Evolutionary conservation across 1,140 invertebrate genomes (phyloP).

Genomic region (Lucilia cuprina): DNA sequence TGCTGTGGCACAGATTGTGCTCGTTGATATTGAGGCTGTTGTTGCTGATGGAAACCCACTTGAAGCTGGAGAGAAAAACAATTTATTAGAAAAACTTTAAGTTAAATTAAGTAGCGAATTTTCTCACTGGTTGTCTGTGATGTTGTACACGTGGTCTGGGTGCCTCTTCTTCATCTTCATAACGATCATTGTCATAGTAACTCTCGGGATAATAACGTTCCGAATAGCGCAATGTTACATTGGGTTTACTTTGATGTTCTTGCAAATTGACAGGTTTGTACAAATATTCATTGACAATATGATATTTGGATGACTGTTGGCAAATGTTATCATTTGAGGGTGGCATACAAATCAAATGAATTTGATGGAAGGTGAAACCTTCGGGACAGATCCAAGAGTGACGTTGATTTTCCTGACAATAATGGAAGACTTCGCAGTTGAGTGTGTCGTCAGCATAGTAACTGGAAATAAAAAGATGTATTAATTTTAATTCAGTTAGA

Average conservation of each 20-base stretch:
- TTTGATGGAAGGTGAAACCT: slow-evolving; percentile 91
- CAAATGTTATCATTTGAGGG: slow-evolving; percentile 88
- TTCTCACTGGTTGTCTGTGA: slow-evolving; percentile 57
- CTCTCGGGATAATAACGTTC: slow-evolving; percentile 82
- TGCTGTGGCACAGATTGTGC: slow-evolving; percentile 31
- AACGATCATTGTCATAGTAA: slow-evolving; percentile 74
- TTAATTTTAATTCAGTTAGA: too few species aligned
- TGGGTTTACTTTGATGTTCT: slow-evolving; percentile 80
- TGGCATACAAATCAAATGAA: slow-evolving; percentile 92
- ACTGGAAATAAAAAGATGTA: slow-evolving; percentile 36
- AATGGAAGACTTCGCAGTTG: slow-evolving; percentile 92
- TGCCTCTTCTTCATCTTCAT: slow-evolving; percentile 68
- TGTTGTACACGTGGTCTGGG: slow-evolving; percentile 53
- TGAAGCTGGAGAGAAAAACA: slow-evolving; percentile 48
- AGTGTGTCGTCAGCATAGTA: slow-evolving; percentile 92
- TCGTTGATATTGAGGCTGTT: slow-evolving; percentile 32
- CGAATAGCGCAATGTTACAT: slow-evolving; percentile 78
- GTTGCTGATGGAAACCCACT: slow-evolving; percentile 59
- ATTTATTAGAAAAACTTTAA: not conserved
- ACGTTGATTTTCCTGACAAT: slow-evolving; percentile 87
- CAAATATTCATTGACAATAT: slow-evolving; percentile 92
- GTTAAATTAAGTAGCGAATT: not conserved
- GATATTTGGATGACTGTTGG: slow-evolving; percentile 86
- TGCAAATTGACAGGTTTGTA: slow-evolving; percentile 87
- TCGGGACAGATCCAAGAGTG: slow-evolving; percentile 94